Percentiles rank a stretch among this genome's conserved stretches.
These are phyloP conservation scores for Paedocypris micromegethes DNA, from an alignment of 2,797 vertebrate genomes.

Conservation along the genomic window DNA sequence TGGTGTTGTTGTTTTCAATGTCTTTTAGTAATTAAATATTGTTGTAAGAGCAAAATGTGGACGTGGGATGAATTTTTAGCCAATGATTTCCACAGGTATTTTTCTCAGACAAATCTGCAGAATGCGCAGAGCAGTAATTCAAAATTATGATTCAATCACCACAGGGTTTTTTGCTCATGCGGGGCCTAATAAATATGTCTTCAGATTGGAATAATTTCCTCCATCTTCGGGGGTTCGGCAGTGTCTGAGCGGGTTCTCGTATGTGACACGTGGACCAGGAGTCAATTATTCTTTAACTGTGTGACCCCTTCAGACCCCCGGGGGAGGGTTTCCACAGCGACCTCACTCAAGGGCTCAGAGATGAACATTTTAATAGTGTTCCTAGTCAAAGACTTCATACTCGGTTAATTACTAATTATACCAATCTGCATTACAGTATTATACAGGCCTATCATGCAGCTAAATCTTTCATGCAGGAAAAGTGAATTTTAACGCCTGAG, in stretches of 20 bases:
- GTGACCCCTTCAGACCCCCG: constrained; percentile 23
- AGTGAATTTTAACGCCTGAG: constrained; percentile 46
- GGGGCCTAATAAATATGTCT: constrained; percentile 32
- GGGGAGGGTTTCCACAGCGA: constrained; percentile 34
- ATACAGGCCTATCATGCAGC: constrained; percentile 27
- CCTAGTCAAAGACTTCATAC: constrained; percentile 22
- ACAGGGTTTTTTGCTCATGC: constrained; percentile 22
- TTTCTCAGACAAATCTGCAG: background rate
- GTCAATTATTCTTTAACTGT: constrained; percentile 32
- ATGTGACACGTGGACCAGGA: constrained; percentile 22
- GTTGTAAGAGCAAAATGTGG: constrained; percentile 9
- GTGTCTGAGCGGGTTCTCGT: constrained; percentile 7
- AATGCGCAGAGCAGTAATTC: constrained; percentile 25
- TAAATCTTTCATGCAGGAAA: constrained; percentile 16
- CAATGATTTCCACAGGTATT: constrained; percentile 23
- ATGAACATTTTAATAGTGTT: constrained; percentile 33
- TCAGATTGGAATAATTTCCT: constrained; percentile 5
- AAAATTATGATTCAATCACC: constrained; percentile 15
- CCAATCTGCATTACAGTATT: constrained; percentile 34
- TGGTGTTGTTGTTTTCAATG: background rate
- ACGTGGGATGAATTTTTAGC: constrained; percentile 29
- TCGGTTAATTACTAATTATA: constrained; percentile 41
- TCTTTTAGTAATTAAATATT: constrained; percentile 30
- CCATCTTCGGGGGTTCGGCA: constrained; percentile 15
- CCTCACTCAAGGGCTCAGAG: constrained; percentile 22